Conservation (phyloP, 1,140 invertebrate species). For the Panulirus ornatus region DNA sequence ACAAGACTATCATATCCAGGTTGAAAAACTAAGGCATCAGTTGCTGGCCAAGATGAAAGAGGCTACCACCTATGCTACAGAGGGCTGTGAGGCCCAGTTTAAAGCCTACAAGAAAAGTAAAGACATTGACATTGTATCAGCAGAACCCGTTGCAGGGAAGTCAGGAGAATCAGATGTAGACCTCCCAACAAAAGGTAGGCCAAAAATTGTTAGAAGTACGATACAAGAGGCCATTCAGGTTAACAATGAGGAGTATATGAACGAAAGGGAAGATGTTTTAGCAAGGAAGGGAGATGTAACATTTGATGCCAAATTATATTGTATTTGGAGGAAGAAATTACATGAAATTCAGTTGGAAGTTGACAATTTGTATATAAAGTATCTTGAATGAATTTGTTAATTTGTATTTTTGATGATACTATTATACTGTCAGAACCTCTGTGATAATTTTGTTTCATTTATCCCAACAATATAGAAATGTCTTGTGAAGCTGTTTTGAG, state of each 20-base stretch:
- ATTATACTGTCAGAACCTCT: background rate
- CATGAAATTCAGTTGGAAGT: constrained; percentile 28
- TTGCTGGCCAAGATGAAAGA: constrained; percentile 52
- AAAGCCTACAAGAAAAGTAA: background rate
- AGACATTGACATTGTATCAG: background rate
- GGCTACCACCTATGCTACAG: background rate
- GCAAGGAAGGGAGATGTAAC: constrained; percentile 42
- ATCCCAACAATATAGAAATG: no score
- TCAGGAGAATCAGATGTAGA: background rate
- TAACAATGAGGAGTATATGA: background rate
- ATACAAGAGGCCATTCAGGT: background rate
- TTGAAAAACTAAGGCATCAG: constrained; percentile 24
- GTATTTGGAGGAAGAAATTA: constrained; percentile 42
- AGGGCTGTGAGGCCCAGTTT: constrained; percentile 26
- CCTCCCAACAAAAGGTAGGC: background rate
- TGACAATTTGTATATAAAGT: constrained; percentile 52
- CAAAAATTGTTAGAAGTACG: background rate
- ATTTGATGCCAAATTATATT: constrained; percentile 38
- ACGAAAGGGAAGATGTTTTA: constrained; percentile 40
- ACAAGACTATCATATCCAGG: background rate
- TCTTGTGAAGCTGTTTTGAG: no score
- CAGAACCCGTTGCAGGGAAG: background rate
- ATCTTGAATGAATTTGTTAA: constrained; percentile 38
- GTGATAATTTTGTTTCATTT: no score
- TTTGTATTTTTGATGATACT: background rate